phyloP scores from a whole-genome alignment of 2,888 invertebrate species.

The Spodoptera exigua region DNA sequence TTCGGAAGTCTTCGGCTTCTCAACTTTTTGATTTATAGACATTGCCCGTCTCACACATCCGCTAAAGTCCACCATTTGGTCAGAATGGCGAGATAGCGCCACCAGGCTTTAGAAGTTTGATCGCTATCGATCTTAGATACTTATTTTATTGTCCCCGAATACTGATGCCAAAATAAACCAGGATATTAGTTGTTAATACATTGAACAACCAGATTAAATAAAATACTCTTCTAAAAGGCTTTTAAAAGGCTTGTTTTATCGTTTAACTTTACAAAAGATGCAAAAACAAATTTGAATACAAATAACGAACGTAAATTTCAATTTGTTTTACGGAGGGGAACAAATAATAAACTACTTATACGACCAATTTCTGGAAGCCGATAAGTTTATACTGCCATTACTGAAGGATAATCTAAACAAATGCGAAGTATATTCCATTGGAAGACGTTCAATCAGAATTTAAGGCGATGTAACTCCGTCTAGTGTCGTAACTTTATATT shows the following conservation, averaged over 20 bases:
- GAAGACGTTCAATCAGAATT: constrained; percentile 76
- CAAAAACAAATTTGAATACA: constrained; percentile 44
- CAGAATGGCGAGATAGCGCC: constrained; percentile 70
- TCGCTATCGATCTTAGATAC: constrained; percentile 49
- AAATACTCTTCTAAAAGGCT: too few species aligned
- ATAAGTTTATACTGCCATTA: constrained; percentile 67
- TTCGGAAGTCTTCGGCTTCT: constrained; percentile 67
- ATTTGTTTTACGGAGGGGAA: constrained; percentile 37
- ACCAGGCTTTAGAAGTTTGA: constrained; percentile 59
- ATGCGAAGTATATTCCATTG: constrained; percentile 72
- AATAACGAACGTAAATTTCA: constrained; percentile 36
- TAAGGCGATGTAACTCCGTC: constrained; percentile 67
- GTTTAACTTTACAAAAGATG: background rate
- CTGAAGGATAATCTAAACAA: constrained; percentile 75
- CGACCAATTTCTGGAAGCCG: constrained; percentile 58
- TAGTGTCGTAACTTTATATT: constrained; percentile 78
- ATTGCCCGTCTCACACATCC: constrained; percentile 65
- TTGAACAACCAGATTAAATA: too few species aligned
- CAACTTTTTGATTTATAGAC: constrained; percentile 75
- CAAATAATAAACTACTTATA: constrained; percentile 61
- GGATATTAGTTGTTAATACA: too few species aligned
- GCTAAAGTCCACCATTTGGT: constrained; percentile 68
- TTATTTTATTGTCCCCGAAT: constrained; percentile 34
- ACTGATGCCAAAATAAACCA: constrained; percentile 20
- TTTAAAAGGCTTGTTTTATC: too few species aligned